Conservation (phyloP, 2,888 invertebrate genomes). For the Dorcus parallelipipedus region DNA sequence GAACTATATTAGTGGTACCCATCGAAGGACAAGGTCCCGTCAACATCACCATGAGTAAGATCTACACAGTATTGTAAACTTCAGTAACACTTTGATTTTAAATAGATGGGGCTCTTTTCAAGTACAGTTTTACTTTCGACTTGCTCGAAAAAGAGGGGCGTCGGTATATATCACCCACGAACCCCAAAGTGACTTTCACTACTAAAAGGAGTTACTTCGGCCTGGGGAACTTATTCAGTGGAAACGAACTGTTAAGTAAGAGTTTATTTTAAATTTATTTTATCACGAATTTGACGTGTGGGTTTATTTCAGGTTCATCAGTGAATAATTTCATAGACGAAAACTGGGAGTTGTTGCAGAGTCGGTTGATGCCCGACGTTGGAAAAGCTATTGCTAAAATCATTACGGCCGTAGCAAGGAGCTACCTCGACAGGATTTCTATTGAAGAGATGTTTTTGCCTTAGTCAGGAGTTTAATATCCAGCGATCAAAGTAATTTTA, state of each 20-base stretch:
- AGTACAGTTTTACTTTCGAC: slow-evolving; percentile 6
- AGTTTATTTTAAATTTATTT: neutral
- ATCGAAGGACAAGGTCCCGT: slow-evolving; percentile 1
- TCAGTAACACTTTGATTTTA: neutral
- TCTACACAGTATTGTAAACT: neutral
- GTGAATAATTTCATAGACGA: slow-evolving; percentile 9
- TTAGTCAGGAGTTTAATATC: neutral
- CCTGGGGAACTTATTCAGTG: slow-evolving; percentile 3
- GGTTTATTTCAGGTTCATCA: neutral
- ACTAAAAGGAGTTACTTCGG: slow-evolving; percentile 5
- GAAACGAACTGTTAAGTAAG: neutral
- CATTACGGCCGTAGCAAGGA: neutral
- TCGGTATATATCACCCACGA: neutral
- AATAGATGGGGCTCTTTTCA: slow-evolving; percentile 3
- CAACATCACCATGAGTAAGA: slow-evolving; percentile 8
- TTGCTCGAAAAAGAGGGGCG: neutral
- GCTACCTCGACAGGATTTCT: slow-evolving; percentile 5
- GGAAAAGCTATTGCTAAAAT: slow-evolving; percentile 1
- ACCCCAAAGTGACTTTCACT: slow-evolving; percentile 2
- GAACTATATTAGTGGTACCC: neutral
- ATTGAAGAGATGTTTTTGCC: slow-evolving; percentile 7
- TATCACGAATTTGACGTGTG: neutral
- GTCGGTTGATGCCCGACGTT: neutral
- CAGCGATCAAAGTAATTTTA: too few relatives aligned
- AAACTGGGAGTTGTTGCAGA: slow-evolving; percentile 6